A percentile compares a stretch with the other conserved stretches of the same genome.
Evolutionary conservation across 1,140 invertebrate species (phyloP).

Genomic region (Charaxes varanes): DNA sequence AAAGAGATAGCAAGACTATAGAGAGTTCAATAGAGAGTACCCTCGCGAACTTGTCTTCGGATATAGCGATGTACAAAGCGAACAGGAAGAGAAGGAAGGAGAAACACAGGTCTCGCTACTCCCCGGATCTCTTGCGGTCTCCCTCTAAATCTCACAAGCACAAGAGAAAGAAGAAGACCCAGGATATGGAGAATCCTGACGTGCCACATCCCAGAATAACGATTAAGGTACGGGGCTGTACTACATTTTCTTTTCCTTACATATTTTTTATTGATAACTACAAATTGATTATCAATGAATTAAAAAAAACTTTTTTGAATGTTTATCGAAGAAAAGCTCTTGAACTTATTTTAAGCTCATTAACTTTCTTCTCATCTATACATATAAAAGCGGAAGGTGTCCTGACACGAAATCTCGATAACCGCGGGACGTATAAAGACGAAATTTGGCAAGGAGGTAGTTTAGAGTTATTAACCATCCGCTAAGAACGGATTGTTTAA

Average conservation of each 20-base stretch:
- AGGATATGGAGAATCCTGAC: conserved; percentile 79
- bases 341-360: no score
- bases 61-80: conserved; percentile 67
- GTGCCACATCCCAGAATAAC: conserved; percentile 82
- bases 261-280: neutral
- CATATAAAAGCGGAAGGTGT: no score
- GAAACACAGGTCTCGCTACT: conserved; percentile 81
- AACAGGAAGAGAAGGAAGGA: conserved; percentile 80
- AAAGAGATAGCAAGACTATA: conserved; percentile 55
- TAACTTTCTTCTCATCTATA: no score
- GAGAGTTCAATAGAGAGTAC: conserved; percentile 62
- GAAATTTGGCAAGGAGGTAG: no score
- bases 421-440: no score
- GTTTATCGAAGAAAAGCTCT: neutral
- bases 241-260: neutral
- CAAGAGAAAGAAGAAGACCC: conserved; percentile 82
- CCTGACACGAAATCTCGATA: no score
- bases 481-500: no score
- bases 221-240: conserved; percentile 82
- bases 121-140: conserved; percentile 76
- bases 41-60: conserved; percentile 55
- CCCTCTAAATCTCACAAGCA: conserved; percentile 80
- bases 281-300: neutral
- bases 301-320: neutral
- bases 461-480: no score